Evolutionary conservation across 2,797 vertebrate species (phyloP).

Genomic region (Hemibagrus guttatus): DNA sequence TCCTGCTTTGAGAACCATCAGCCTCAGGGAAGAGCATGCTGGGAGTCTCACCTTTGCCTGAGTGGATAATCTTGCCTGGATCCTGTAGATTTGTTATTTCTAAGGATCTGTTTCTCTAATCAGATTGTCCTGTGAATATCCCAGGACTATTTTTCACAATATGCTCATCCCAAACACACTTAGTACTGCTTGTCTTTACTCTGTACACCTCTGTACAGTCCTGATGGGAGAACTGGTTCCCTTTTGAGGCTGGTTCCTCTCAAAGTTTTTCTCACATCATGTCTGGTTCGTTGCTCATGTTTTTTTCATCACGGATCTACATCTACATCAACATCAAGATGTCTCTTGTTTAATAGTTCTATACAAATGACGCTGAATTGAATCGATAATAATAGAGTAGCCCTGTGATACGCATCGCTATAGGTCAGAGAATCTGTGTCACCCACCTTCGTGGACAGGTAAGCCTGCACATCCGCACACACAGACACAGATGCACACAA

Average conservation of each 20-base stretch:
- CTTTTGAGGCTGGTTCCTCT: not conserved
- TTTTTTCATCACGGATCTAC: not conserved
- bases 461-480: slow-evolving; percentile 16
- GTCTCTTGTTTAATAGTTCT: not conserved
- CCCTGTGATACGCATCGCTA: not conserved
- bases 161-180: not conserved
- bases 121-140: not conserved
- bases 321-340: not conserved
- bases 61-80: not conserved
- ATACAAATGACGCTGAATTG: not conserved
- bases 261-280: not conserved
- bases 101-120: not conserved
- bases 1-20: not conserved
- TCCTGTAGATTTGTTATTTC: not conserved
- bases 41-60: not conserved
- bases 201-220: not conserved
- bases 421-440: slow-evolving; percentile 34
- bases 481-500: slow-evolving; percentile 30
- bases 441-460: slow-evolving; percentile 32
- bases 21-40: not conserved
- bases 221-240: not conserved
- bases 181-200: not conserved
- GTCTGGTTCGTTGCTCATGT: not conserved
- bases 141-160: not conserved
- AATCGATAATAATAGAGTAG: not conserved